Evolutionary conservation across 2,797 vertebrate genomes (phyloP).

Genomic region (Molothrus aeneus): DNA sequence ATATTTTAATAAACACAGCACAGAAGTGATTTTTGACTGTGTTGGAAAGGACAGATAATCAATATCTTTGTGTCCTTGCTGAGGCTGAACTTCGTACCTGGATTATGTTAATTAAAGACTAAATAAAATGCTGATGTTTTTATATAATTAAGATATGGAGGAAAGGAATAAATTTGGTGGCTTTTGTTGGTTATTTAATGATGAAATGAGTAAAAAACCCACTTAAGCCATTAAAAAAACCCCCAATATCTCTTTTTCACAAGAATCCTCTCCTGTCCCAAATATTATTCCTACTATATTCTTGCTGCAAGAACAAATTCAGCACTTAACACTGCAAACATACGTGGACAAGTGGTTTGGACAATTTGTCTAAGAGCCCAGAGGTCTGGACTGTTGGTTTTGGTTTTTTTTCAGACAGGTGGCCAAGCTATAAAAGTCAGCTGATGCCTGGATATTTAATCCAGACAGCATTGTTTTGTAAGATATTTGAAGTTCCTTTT

Average conservation of each 20-base stretch:
- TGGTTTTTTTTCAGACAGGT: background rate
- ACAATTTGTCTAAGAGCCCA: background rate
- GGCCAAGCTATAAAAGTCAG: background rate
- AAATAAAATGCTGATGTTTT: slow-evolving; percentile 48
- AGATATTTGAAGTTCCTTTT: background rate
- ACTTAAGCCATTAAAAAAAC: background rate
- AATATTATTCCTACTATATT: background rate
- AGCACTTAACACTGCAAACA: background rate
- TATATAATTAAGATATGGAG: slow-evolving; percentile 35
- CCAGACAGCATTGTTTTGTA: background rate
- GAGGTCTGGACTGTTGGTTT: background rate
- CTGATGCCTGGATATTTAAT: background rate
- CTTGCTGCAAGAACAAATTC: background rate
- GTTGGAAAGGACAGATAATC: slow-evolving; percentile 64
- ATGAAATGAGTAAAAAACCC: background rate
- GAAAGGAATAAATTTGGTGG: background rate
- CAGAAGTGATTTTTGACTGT: slow-evolving; percentile 63
- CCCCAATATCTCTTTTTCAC: background rate
- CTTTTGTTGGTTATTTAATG: background rate
- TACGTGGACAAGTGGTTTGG: background rate
- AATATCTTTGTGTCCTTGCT: slow-evolving; percentile 59
- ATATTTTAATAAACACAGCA: slow-evolving; percentile 66
- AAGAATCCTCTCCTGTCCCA: background rate
- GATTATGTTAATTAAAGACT: slow-evolving; percentile 69
- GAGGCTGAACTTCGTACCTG: slow-evolving; percentile 61